Evolutionary conservation across 2,888 invertebrate species (phyloP).

Genomic region (Acronicta alni): DNA sequence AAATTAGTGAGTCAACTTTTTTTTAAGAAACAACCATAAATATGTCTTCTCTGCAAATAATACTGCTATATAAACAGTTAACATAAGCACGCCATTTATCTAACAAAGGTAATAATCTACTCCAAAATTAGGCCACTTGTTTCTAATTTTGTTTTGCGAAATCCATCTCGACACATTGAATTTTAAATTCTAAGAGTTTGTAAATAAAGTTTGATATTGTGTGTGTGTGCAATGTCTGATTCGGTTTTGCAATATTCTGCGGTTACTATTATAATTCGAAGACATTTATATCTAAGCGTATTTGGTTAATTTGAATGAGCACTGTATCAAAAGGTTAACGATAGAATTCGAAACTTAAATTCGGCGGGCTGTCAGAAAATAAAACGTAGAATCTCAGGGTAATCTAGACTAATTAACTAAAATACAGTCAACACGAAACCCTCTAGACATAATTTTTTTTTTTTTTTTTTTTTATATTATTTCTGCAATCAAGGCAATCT

Average conservation of each 20-base stretch:
- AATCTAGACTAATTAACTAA: no score
- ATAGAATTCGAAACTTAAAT: no score
- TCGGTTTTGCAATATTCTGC: constrained; percentile 48
- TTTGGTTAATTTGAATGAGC: constrained; percentile 33
- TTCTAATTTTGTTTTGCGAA: constrained; percentile 13
- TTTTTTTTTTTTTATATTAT: no score
- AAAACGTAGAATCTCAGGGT: no score
- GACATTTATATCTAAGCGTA: constrained; percentile 36
- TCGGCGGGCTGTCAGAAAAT: no score
- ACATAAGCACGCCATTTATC: constrained; percentile 14
- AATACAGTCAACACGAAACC: no score
- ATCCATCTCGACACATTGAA: constrained; percentile 20
- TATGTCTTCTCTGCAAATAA: no score
- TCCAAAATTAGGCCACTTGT: constrained; percentile 20
- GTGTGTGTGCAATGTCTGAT: constrained; percentile 11
- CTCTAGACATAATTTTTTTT: no score
- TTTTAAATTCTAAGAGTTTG: not conserved
- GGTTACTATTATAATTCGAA: constrained; percentile 46
- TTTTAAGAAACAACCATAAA: not conserved
- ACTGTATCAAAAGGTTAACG: not conserved
- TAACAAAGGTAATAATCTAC: constrained; percentile 25
- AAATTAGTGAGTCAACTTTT: no score
- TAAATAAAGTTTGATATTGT: not conserved
- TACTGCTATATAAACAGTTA: constrained; percentile 3
- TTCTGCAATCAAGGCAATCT: no score